Conservation (phyloP, 2,888 invertebrate genomes). For the Mesoligia furuncula region DNA sequence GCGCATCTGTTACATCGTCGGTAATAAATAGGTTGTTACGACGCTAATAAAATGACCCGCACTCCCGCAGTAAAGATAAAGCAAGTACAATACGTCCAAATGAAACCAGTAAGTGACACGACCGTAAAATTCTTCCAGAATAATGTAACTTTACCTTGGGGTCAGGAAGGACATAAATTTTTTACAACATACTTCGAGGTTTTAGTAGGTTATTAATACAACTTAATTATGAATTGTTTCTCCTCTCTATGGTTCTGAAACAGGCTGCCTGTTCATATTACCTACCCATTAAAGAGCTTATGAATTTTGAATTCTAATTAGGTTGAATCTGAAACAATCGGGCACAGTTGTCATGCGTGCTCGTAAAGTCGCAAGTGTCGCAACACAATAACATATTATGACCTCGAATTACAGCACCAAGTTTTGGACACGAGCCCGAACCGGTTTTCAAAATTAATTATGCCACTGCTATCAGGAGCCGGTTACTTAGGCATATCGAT, state of each 20-base stretch:
- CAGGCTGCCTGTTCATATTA: background rate
- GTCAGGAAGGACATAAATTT: conserved; percentile 29
- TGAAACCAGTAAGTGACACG: conserved; percentile 68
- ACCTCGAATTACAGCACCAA: background rate
- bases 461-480: background rate
- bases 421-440: conserved; percentile 10
- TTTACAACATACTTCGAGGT: conserved; percentile 24
- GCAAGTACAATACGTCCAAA: conserved; percentile 65
- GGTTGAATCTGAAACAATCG: background rate
- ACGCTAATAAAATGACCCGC: conserved; percentile 76
- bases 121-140: conserved; percentile 68
- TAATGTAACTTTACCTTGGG: conserved; percentile 57
- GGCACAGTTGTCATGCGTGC: no score
- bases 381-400: background rate
- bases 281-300: background rate
- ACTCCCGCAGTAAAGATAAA: conserved; percentile 73
- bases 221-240: background rate
- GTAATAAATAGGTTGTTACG: conserved; percentile 71
- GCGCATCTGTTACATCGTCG: conserved; percentile 65
- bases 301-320: background rate
- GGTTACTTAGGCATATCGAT: conserved; percentile 9
- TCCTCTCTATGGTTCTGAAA: background rate
- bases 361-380: no score
- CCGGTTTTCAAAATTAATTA: conserved; percentile 37
- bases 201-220: conserved; percentile 25